Evolutionary conservation across 2,888 invertebrate genomes (phyloP).

Genomic region (Cephus spinipes): DNA sequence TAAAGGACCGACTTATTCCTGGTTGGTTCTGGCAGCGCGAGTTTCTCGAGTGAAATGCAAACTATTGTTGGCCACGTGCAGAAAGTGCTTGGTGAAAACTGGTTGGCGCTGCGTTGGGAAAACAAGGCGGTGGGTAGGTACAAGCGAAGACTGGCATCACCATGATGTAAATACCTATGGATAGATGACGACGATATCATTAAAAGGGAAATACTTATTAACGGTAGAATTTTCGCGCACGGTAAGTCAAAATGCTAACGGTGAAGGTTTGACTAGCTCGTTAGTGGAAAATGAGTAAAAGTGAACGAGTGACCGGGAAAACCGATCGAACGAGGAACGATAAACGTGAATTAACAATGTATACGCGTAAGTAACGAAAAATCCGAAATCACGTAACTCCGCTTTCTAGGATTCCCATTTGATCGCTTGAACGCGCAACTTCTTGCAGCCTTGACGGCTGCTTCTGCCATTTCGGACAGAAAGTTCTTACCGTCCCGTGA

Average conservation of each 20-base stretch:
- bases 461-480: background rate
- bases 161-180: background rate
- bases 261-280: background rate
- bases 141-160: background rate
- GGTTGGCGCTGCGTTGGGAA: conserved; percentile 17
- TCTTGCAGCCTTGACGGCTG: background rate
- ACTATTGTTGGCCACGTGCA: conserved; percentile 46
- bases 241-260: no score
- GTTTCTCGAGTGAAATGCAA: conserved; percentile 59
- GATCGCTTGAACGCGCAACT: conserved; percentile 13
- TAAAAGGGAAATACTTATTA: background rate
- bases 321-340: background rate
- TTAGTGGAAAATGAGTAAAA: background rate
- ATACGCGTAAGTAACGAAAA: conserved; percentile 14
- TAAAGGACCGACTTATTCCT: background rate
- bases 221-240: no score
- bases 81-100: conserved; percentile 54
- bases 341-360: background rate
- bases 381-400: conserved; percentile 45
- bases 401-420: conserved; percentile 45
- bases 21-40: conserved; percentile 25
- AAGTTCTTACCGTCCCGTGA: background rate
- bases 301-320: background rate
- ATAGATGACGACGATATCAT: background rate
- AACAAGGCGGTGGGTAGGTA: background rate